Conservation (phyloP, 2,888 invertebrate genomes). For the Dromius quadrimaculatus region DNA sequence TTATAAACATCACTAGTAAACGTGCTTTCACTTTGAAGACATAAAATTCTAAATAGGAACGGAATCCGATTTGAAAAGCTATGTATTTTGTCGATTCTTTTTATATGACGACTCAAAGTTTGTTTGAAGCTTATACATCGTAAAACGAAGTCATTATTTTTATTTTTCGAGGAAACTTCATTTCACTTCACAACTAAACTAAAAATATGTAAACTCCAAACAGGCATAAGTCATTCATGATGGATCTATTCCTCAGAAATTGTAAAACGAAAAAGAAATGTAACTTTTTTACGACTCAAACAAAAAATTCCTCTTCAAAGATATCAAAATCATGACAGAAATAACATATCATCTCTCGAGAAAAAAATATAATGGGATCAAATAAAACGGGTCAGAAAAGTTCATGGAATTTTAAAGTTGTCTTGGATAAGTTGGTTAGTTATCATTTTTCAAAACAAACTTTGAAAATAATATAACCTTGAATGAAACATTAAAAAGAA, state of each 20-base stretch:
- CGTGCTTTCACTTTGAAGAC: conserved; percentile 14
- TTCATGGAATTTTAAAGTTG: too few species aligned
- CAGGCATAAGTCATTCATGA: not conserved
- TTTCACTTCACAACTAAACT: not conserved
- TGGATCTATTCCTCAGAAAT: not conserved
- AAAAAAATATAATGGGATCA: too few species aligned
- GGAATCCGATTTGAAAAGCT: conserved; percentile 9
- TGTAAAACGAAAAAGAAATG: too few species aligned
- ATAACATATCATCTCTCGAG: too few species aligned
- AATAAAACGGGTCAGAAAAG: too few species aligned
- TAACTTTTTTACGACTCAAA: too few species aligned
- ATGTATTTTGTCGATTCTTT: conserved; percentile 18
- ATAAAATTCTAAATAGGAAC: conserved; percentile 4
- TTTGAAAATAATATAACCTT: too few species aligned
- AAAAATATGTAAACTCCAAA: conserved; percentile 3
- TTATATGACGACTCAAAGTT: conserved; percentile 10
- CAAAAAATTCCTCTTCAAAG: too few species aligned
- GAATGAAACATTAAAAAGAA: too few species aligned
- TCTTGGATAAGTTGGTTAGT: too few species aligned
- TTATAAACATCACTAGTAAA: conserved; percentile 22
- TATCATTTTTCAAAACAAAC: too few species aligned
- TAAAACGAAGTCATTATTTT: conserved; percentile 26
- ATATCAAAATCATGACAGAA: too few species aligned
- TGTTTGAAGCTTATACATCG: conserved; percentile 33
- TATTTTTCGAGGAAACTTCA: not conserved